Conservation (phyloP, 2,797 vertebrate species). For the Nyctalus aviator region DNA sequence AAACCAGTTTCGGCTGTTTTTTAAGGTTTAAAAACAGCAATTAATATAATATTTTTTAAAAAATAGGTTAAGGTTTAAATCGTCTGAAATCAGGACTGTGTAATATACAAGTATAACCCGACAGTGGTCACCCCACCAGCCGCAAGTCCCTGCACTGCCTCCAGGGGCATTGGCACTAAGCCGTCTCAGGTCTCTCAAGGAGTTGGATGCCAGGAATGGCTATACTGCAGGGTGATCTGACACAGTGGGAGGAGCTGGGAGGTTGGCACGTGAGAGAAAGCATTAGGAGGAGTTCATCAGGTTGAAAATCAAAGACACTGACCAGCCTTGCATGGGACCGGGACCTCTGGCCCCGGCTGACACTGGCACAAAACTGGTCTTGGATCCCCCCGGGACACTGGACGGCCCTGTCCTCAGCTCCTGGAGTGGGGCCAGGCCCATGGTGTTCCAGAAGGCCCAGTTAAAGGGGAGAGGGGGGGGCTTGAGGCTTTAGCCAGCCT, state of each 20-base stretch:
- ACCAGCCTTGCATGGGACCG: not conserved
- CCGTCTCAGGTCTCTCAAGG: not conserved
- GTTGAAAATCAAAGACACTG: not conserved
- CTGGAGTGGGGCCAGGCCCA: not conserved
- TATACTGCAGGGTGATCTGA: constrained; percentile 49
- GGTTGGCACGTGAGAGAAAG: constrained; percentile 69
- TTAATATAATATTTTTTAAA: constrained; percentile 85
- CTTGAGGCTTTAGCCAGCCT: not conserved
- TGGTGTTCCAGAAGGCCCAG: not conserved
- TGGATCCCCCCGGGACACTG: not conserved
- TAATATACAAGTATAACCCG: constrained; percentile 90
- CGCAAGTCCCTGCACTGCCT: constrained; percentile 92
- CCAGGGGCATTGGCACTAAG: constrained; percentile 92
- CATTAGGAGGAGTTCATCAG: not conserved
- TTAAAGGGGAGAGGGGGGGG: rapidly evolving
- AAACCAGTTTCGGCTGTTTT: too few species aligned
- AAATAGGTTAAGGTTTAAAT: constrained; percentile 90
- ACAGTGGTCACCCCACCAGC: constrained; percentile 93
- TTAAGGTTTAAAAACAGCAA: constrained; percentile 90
- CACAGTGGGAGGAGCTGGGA: constrained; percentile 78
- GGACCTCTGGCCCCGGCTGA: not conserved
- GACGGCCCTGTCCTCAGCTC: not conserved
- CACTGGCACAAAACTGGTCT: not conserved
- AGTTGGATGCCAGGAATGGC: not conserved
- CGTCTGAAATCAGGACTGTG: constrained; percentile 91